Base-by-base conservation (phyloP, 2,113 vertebrate species). In the Ciconia stormi region DNA sequence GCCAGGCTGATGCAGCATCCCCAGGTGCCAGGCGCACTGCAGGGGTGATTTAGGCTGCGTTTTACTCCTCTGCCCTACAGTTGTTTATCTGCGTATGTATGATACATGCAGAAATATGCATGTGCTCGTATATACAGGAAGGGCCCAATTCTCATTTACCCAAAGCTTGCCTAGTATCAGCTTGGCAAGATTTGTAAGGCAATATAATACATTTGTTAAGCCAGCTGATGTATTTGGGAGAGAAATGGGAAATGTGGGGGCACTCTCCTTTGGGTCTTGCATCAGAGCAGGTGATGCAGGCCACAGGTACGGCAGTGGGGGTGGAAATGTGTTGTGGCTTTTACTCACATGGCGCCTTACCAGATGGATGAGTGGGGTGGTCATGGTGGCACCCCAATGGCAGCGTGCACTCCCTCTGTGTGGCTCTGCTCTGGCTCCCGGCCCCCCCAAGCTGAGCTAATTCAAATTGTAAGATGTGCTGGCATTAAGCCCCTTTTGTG, bases 341-440 rank as follows among this genome's bases (percentile, higher is more conserved):
- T 76, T 72, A 10, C 16, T 61, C 0, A 1, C 0, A 1, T 50
- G 42, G 42, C 25, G 19, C 20, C 15, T 14, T 12, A 5, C 5
- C 20, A 25, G 29, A 4, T 2, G 34, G 66, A n/a, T 29, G n/a
- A 63, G 15, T 2, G 36, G 14, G 13, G 5, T 40, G 69, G 29
- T 11, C 16, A 20, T 0, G 25, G 29, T 2, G 3, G 47, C 12
- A 3, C 23, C n/a, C 46, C 1, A 0, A 2, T 29, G 32, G 72
- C 42, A 29, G 19, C 3, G 10, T 0, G 0, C 3, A 2, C 19
- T 67, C 63, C 30, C 25, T 32, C 53, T 69, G 53, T 2, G 1
- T 0, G 0, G 22, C 40, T 38, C 50, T 42, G 50, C 85, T 9
- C 34, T 0, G 0, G 38, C 7, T 29, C 23, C 22, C 1, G 7